These are phyloP conservation scores for Drosophila atripex DNA, from an alignment of 2,888 invertebrate species.

Conservation along the genomic window DNA sequence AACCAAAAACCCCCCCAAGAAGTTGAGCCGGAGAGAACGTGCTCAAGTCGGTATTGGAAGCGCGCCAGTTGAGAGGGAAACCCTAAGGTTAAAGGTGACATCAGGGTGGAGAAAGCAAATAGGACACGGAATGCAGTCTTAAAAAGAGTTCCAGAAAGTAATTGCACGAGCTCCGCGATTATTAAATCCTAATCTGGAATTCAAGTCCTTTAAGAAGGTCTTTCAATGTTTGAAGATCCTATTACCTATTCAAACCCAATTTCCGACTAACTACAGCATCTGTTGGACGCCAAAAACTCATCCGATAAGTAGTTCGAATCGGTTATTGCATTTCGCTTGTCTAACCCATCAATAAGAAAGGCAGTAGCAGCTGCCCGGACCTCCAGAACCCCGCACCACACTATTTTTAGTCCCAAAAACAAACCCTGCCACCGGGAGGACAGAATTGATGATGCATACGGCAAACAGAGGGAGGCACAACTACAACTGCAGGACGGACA, in stretches of 20 bases:
- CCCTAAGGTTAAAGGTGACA: neutral
- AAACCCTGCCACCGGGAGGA: constrained; percentile 45
- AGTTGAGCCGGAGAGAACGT: constrained; percentile 54
- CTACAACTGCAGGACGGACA: constrained; percentile 8
- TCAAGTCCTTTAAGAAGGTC: neutral
- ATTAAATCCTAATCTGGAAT: neutral
- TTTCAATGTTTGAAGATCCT: neutral
- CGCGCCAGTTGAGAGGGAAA: constrained; percentile 20
- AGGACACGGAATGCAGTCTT: neutral
- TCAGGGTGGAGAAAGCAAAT: neutral
- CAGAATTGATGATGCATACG: constrained; percentile 74
- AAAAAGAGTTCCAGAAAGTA: neutral
- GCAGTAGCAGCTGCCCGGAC: constrained; percentile 41
- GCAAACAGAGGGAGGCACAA: constrained; percentile 55
- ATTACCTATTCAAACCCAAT: neutral
- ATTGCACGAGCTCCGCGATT: neutral
- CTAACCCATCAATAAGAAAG: constrained; percentile 64
- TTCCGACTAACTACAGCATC: constrained; percentile 12
- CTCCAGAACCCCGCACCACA: constrained; percentile 1
- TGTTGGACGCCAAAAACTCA: constrained; percentile 7
- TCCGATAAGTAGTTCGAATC: constrained; percentile 40
- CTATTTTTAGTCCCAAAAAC: constrained; percentile 7
- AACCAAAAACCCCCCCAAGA: constrained; percentile 5
- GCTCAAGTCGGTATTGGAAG: constrained; percentile 63
- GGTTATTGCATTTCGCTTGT: constrained; percentile 68